Evolutionary conservation across 2,797 vertebrate genomes (phyloP).

Genomic region (Arnoldichthys spilopterus): DNA sequence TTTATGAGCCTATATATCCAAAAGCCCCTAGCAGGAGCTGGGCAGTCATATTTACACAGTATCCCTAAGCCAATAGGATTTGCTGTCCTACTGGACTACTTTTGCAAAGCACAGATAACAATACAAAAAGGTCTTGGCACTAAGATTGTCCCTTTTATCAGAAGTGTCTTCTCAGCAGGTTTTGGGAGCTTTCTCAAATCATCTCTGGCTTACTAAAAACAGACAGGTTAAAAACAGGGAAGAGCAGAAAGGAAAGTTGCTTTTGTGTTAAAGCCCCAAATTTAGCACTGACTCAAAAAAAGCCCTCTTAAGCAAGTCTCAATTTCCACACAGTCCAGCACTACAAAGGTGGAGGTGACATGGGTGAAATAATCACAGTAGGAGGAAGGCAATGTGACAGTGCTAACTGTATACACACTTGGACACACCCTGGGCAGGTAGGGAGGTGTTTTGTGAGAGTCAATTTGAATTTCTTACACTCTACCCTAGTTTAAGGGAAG

Average conservation of each 20-base stretch:
- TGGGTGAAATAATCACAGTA: slow-evolving; percentile 39
- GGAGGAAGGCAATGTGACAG: slow-evolving; percentile 54
- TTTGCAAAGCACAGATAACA: slow-evolving; percentile 58
- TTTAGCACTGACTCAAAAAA: slow-evolving; percentile 74
- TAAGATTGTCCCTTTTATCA: slow-evolving; percentile 62
- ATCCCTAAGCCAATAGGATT: slow-evolving; percentile 59
- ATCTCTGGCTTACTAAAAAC: slow-evolving; percentile 40
- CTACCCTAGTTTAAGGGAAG: not conserved
- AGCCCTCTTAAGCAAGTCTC: slow-evolving; percentile 61
- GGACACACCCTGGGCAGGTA: slow-evolving; percentile 42
- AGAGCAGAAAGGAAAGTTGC: slow-evolving; percentile 55
- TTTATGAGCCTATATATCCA: slow-evolving; percentile 60
- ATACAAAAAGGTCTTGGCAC: slow-evolving; percentile 73
- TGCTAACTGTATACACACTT: slow-evolving; percentile 29
- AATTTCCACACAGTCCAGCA: slow-evolving; percentile 68
- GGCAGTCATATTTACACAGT: slow-evolving; percentile 70
- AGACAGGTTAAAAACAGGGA: slow-evolving; percentile 35
- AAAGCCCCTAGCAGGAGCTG: slow-evolving; percentile 65
- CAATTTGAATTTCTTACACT: not conserved
- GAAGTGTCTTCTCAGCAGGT: slow-evolving; percentile 62
- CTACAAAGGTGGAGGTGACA: slow-evolving; percentile 36
- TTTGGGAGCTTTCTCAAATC: slow-evolving; percentile 57
- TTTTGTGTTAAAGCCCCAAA: slow-evolving; percentile 67
- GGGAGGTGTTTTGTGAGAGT: not conserved
- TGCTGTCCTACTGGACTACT: slow-evolving; percentile 30